A percentile compares a stretch with the other conserved stretches of the same genome.
Evolutionary conservation across 2,113 vertebrate genomes (phyloP).

Genomic region (Sylvilagus bachmani): DNA sequence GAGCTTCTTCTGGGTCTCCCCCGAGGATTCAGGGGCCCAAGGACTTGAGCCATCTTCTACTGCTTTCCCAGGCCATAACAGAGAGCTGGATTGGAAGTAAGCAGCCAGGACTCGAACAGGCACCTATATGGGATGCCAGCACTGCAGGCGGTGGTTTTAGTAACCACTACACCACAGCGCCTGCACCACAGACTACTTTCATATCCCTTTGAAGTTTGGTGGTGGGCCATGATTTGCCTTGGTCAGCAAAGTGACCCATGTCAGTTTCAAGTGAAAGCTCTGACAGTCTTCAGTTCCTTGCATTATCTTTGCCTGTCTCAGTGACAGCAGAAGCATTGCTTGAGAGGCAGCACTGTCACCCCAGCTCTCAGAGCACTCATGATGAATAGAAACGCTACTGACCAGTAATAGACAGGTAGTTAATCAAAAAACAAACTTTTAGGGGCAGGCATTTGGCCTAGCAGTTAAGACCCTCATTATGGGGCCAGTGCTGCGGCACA

Average conservation of each 20-base stretch:
- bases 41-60: too few species aligned
- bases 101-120: too few species aligned
- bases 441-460: too few species aligned
- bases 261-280: not conserved
- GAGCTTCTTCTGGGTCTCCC: too few species aligned
- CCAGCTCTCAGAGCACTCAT: not conserved
- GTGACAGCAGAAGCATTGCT: not conserved
- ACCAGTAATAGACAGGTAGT: not conserved
- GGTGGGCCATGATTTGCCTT: not conserved
- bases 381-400: not conserved
- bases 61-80: too few species aligned
- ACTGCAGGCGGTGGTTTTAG: too few species aligned
- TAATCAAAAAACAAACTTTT: constrained; percentile 33
- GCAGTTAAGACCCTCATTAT: too few species aligned
- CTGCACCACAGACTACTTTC: not conserved
- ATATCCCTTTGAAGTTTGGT: not conserved
- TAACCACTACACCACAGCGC: too few species aligned
- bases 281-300: not conserved
- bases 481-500: too few species aligned
- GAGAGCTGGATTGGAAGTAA: too few species aligned
- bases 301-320: not conserved
- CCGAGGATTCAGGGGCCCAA: too few species aligned
- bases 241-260: not conserved
- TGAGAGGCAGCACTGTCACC: not conserved
- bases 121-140: too few species aligned